Conservation (phyloP, 2,888 invertebrate genomes). For the Tortricodes alternella region DNA sequence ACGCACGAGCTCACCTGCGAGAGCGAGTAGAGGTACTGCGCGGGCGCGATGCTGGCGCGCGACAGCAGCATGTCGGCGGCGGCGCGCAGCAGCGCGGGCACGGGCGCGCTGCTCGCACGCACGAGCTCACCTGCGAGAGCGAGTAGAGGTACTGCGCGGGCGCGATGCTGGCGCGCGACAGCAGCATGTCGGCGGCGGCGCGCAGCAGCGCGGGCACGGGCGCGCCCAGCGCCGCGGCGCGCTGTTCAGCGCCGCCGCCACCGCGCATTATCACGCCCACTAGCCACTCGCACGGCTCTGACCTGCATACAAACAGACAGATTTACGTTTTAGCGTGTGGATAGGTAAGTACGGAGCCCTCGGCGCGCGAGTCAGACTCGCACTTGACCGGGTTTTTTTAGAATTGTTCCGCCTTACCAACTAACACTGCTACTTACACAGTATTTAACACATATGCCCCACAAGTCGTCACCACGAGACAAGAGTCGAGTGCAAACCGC, state of each 20-base stretch:
- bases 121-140: constrained; percentile 89
- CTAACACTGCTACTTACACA: constrained; percentile 62
- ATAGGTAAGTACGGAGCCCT: no score
- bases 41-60: no score
- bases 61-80: no score
- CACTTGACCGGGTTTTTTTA: no score
- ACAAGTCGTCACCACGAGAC: constrained; percentile 79
- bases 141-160: constrained; percentile 92
- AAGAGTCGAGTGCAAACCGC: constrained; percentile 70
- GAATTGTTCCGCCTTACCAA: no score
- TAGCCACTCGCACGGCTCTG: constrained; percentile 73
- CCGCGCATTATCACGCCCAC: constrained; percentile 70
- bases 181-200: constrained; percentile 90
- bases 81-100: no score
- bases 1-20: no score
- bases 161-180: constrained; percentile 88
- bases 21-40: no score
- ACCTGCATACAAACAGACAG: constrained; percentile 41
- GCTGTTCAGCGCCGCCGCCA: constrained; percentile 65
- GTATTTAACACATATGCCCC: constrained; percentile 81
- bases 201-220: constrained; percentile 86
- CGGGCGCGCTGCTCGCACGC: no score
- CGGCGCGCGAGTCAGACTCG: no score
- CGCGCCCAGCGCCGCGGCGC: constrained; percentile 69
- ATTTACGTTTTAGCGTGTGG: no score